Conservation (phyloP, 1,140 invertebrate species). For the Aplysia californica region DNA sequence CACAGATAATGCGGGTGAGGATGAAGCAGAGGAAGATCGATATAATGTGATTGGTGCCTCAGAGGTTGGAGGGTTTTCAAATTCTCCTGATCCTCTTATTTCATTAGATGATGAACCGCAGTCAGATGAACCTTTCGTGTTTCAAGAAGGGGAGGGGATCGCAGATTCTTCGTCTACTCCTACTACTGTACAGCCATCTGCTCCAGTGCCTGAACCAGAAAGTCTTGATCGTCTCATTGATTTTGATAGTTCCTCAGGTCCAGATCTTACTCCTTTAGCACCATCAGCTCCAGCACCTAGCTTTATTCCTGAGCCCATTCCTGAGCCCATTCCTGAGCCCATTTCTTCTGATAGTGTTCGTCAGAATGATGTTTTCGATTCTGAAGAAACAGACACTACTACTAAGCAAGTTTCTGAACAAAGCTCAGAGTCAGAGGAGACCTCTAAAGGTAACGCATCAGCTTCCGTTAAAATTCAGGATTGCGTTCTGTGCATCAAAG, state of each 20-base stretch:
- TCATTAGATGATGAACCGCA: too few relatives aligned
- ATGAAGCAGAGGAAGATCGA: constrained; percentile 46
- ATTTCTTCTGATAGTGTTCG: not conserved
- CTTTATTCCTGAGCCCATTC: not conserved
- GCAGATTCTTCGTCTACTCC: too few relatives aligned
- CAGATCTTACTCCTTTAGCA: not conserved
- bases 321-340: constrained; percentile 14
- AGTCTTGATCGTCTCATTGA: constrained; percentile 31
- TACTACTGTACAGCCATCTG: constrained; percentile 31
- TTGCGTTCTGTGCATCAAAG: too few relatives aligned
- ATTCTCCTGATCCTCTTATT: constrained; percentile 36
- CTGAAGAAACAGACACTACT: not conserved
- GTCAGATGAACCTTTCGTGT: too few relatives aligned
- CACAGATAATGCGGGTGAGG: constrained; percentile 42
- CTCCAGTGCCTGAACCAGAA: constrained; percentile 40
- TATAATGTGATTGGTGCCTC: constrained; percentile 48
- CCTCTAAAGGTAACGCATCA: not conserved
- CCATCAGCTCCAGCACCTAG: constrained; percentile 8
- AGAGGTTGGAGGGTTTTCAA: constrained; percentile 32
- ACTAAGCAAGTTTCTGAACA: constrained; percentile 1
- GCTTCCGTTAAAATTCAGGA: too few relatives aligned
- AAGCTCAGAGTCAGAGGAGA: not conserved
- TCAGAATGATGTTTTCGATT: not conserved
- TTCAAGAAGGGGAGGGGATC: too few relatives aligned
- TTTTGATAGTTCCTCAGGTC: constrained; percentile 8